These are phyloP conservation scores for Biston stratarius DNA, from an alignment of 2,888 invertebrate species.

Conservation along the genomic window DNA sequence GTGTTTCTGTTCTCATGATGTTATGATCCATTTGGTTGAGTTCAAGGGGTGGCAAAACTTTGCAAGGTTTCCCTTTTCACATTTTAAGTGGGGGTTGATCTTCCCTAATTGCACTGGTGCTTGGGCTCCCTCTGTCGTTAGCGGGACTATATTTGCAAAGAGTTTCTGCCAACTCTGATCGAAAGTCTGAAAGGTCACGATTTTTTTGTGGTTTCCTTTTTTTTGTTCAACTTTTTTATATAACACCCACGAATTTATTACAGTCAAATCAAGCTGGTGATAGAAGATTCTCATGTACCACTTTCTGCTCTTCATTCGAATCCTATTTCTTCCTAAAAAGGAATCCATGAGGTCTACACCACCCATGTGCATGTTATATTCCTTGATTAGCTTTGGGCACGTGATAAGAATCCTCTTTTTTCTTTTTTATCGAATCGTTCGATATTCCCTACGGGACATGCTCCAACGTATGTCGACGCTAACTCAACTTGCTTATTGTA, in stretches of 20 bases:
- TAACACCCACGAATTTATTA: slow-evolving; percentile 34
- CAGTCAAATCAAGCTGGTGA: neutral
- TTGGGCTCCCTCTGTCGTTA: slow-evolving; percentile 46
- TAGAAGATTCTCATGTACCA: slow-evolving; percentile 40
- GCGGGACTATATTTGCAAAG: slow-evolving; percentile 43
- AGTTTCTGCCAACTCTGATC: slow-evolving; percentile 38
- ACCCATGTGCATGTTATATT: slow-evolving; percentile 27
- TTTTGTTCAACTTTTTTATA: slow-evolving; percentile 34
- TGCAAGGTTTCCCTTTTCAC: slow-evolving; percentile 43
- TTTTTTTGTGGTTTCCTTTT: too few relatives aligned
- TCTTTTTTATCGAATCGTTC: neutral
- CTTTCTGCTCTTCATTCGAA: slow-evolving; percentile 41
- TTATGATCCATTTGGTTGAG: slow-evolving; percentile 45
- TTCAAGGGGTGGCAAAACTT: slow-evolving; percentile 44
- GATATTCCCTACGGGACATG: neutral
- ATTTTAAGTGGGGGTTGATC: slow-evolving; percentile 45
- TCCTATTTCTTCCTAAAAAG: slow-evolving; percentile 37
- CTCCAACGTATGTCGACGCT: slow-evolving; percentile 15
- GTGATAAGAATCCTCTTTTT: neutral
- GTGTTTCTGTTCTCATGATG: slow-evolving; percentile 44
- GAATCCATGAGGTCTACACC: slow-evolving; percentile 32
- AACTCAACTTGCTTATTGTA: slow-evolving; percentile 37
- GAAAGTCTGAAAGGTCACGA: slow-evolving; percentile 44
- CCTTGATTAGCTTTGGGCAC: slow-evolving; percentile 32
- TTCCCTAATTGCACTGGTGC: too few relatives aligned